phyloP scores from a whole-genome alignment of 1,140 invertebrate genomes.

The Maconellicoccus hirsutus region DNA sequence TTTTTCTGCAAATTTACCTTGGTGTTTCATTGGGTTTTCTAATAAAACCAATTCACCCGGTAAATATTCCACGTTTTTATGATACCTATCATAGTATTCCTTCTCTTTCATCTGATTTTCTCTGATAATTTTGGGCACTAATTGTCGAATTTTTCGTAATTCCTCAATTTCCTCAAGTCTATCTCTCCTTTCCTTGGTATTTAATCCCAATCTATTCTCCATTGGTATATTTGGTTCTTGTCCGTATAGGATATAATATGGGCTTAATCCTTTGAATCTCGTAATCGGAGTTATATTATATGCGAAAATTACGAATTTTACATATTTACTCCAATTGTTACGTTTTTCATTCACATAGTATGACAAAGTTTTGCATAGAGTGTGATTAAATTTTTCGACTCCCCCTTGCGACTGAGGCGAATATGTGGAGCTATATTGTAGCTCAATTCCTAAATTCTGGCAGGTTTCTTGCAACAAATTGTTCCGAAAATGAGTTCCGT shows the following conservation, averaged over 20 bases:
- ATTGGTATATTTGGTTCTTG: neutral
- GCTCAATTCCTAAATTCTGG: conserved; percentile 10
- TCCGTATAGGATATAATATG: neutral
- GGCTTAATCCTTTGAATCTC: neutral
- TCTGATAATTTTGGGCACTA: too few relatives aligned
- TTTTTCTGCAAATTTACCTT: too few relatives aligned
- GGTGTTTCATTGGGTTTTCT: too few relatives aligned
- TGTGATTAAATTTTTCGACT: conserved; percentile 11
- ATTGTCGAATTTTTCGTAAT: too few relatives aligned
- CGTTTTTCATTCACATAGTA: conserved; percentile 23
- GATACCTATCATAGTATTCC: too few relatives aligned
- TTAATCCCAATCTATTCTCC: neutral
- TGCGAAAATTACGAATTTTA: neutral
- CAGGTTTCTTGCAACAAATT: neutral
- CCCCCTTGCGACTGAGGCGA: conserved; percentile 14
- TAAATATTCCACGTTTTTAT: too few relatives aligned
- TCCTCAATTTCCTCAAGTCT: too few relatives aligned
- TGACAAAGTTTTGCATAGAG: neutral
- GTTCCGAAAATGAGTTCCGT: conserved; percentile 19
- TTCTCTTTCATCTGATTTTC: too few relatives aligned
- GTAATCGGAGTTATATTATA: neutral
- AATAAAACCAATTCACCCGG: too few relatives aligned
- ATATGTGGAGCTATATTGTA: conserved; percentile 7
- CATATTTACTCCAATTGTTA: neutral
- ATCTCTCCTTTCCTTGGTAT: neutral